These are phyloP conservation scores for Kradibia gibbosae DNA, from an alignment of 1,140 invertebrate genomes.

Conservation along the genomic window DNA sequence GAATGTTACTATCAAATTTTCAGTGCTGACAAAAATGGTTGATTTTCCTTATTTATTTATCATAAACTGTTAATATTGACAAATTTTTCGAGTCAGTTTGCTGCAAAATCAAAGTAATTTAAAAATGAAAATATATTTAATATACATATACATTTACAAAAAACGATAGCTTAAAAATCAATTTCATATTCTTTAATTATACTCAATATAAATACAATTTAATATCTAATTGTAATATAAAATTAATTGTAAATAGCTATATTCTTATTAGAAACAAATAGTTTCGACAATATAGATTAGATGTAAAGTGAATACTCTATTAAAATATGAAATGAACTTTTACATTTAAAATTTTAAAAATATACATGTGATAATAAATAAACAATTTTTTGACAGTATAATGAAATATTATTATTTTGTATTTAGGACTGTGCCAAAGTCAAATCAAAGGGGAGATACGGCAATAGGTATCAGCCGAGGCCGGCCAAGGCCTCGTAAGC, in stretches of 20 bases:
- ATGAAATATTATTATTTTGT: slow-evolving; percentile 30
- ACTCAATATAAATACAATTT: background rate
- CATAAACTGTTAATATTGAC: too few relatives aligned
- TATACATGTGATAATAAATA: slow-evolving; percentile 48
- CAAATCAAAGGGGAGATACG: too few relatives aligned
- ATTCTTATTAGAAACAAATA: background rate
- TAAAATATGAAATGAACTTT: background rate
- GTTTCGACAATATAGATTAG: background rate
- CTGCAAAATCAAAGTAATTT: too few relatives aligned
- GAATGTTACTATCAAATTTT: background rate
- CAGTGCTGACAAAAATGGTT: background rate
- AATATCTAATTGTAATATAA: background rate
- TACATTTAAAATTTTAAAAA: too few relatives aligned
- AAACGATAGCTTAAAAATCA: background rate
- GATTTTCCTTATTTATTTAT: too few relatives aligned
- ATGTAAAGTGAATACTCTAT: background rate
- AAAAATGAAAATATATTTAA: background rate
- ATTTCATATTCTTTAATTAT: background rate
- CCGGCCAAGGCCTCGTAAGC: too few relatives aligned
- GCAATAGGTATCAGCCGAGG: too few relatives aligned
- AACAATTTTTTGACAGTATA: slow-evolving; percentile 34
- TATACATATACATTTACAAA: background rate
- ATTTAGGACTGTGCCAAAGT: too few relatives aligned
- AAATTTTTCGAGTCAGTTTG: too few relatives aligned
- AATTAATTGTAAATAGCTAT: background rate